These are phyloP conservation scores for Phrixothrix hirtus DNA, from an alignment of 2,888 invertebrate genomes.

Conservation along the genomic window DNA sequence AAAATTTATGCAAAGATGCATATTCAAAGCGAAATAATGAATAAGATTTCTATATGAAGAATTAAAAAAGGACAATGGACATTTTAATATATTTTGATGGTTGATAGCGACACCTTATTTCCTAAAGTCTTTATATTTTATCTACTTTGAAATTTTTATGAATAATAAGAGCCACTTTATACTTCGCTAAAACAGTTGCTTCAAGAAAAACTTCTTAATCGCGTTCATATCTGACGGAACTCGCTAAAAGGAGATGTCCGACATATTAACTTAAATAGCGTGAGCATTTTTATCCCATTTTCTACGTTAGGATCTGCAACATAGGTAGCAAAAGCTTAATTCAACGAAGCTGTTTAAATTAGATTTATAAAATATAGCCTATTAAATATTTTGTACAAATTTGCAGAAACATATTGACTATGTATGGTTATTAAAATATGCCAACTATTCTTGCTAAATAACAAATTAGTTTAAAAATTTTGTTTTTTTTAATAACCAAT, in stretches of 20 bases:
- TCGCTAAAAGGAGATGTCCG: slow-evolving; percentile 12
- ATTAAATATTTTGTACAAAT: too few relatives aligned
- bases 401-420: too few relatives aligned
- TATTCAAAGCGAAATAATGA: too few relatives aligned
- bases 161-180: slow-evolving; percentile 15
- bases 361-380: not conserved
- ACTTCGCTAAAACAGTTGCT: slow-evolving; percentile 15
- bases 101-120: too few relatives aligned
- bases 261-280: slow-evolving; percentile 19
- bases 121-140: too few relatives aligned
- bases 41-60: too few relatives aligned
- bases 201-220: slow-evolving; percentile 20
- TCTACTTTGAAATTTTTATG: too few relatives aligned
- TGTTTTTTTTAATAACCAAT: not conserved
- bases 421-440: too few relatives aligned
- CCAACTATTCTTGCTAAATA: not conserved
- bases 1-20: too few relatives aligned
- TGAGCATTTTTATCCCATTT: slow-evolving; percentile 12
- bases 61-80: too few relatives aligned
- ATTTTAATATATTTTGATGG: too few relatives aligned
- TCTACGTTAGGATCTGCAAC: slow-evolving; percentile 6
- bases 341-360: not conserved
- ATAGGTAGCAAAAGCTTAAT: not conserved
- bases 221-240: slow-evolving; percentile 14
- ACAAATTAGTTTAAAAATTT: not conserved